Evolutionary conservation across 1,140 invertebrate genomes (phyloP).

Genomic region (Panulirus ornatus): DNA sequence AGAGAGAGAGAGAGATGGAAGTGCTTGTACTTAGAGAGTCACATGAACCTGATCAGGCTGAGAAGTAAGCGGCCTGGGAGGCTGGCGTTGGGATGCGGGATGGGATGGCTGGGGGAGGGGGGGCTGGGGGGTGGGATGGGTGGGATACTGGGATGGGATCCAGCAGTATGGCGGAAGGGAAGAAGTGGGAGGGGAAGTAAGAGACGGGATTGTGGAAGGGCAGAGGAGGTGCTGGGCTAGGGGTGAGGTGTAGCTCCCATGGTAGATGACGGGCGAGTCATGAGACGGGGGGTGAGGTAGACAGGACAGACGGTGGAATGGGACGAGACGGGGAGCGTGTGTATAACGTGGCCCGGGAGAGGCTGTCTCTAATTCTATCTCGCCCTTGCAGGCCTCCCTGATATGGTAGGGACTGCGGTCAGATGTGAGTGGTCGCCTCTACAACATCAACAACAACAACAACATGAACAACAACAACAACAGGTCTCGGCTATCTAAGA

Average conservation of each 20-base stretch:
- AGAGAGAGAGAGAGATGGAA: not conserved
- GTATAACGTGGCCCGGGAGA: too few relatives aligned
- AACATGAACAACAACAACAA: too few relatives aligned
- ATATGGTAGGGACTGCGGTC: too few relatives aligned
- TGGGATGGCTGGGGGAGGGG: not conserved
- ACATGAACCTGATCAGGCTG: too few relatives aligned
- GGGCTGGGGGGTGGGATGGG: not conserved
- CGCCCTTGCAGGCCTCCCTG: too few relatives aligned
- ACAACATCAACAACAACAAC: too few relatives aligned
- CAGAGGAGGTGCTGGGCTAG: not conserved
- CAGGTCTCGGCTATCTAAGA: too few relatives aligned
- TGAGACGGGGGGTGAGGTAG: not conserved
- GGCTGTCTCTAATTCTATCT: too few relatives aligned
- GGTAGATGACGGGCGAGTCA: not conserved
- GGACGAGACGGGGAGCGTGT: not conserved
- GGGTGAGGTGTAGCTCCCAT: not conserved
- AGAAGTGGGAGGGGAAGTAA: not conserved
- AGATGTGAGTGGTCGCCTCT: too few relatives aligned
- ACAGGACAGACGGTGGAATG: not conserved
- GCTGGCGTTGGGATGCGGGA: too few relatives aligned
- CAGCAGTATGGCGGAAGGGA: not conserved
- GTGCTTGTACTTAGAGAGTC: too few relatives aligned
- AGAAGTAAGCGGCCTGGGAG: too few relatives aligned
- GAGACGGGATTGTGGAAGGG: not conserved
- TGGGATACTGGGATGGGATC: not conserved